phyloP scores from a whole-genome alignment of 2,888 invertebrate species.

The Acleris sparsana region DNA sequence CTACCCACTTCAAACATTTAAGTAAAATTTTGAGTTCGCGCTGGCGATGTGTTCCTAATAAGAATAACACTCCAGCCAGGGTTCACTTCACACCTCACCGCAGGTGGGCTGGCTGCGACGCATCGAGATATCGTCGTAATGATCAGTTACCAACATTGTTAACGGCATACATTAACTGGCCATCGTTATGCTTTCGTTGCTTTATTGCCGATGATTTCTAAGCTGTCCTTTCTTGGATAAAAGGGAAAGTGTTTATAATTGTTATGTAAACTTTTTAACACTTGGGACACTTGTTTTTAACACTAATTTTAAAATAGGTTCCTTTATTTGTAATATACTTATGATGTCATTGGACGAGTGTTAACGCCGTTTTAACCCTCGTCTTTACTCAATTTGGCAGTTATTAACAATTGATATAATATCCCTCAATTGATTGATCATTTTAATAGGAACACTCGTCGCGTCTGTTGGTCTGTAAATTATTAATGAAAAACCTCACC shows the following conservation, averaged over 20 bases:
- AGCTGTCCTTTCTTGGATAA: conserved; percentile 23
- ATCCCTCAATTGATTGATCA: no score
- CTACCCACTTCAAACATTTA: no score
- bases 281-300: neutral
- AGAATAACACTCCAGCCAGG: conserved; percentile 12
- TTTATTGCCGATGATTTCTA: conserved; percentile 26
- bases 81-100: conserved; percentile 34
- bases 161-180: conserved; percentile 24
- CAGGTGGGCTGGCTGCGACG: conserved; percentile 26
- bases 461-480: no score
- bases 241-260: conserved; percentile 21
- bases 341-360: no score
- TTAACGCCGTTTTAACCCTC: neutral
- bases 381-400: no score
- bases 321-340: no score
- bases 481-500: no score
- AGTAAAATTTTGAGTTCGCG: no score
- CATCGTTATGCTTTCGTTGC: conserved; percentile 35
- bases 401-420: no score
- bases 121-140: conserved; percentile 28
- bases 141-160: conserved; percentile 31
- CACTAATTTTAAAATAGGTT: no score
- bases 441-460: neutral
- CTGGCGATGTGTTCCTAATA: no score
- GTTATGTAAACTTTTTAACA: conserved; percentile 3